These are phyloP conservation scores for Propsilocerus akamusi DNA, from an alignment of 1,140 invertebrate species.

Conservation along the genomic window DNA sequence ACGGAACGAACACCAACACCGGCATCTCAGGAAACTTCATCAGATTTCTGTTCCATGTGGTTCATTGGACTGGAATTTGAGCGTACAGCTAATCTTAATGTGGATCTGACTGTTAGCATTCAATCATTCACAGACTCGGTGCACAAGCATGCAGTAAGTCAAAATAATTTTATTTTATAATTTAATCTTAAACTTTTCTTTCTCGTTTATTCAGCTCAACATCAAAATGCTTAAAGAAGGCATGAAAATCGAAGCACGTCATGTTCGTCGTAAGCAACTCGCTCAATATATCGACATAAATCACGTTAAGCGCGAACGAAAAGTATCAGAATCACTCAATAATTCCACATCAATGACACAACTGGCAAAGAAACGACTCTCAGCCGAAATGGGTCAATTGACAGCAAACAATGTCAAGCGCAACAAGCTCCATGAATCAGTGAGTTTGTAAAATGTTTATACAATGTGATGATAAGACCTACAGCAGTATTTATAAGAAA, in stretches of 20 bases:
- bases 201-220: constrained; percentile 35
- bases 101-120: constrained; percentile 88
- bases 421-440: not conserved
- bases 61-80: constrained; percentile 90
- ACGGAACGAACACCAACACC: constrained; percentile 7
- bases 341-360: constrained; percentile 18
- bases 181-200: constrained; percentile 7
- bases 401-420: constrained; percentile 8
- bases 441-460: too few species aligned
- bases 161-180: constrained; percentile 8
- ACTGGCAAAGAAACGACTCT: constrained; percentile 18
- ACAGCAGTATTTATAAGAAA: too few species aligned
- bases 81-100: constrained; percentile 67
- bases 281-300: constrained; percentile 50
- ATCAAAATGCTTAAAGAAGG: constrained; percentile 72
- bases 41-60: constrained; percentile 64
- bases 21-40: constrained; percentile 7
- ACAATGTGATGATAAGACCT: too few species aligned
- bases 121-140: constrained; percentile 69
- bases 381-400: constrained; percentile 16
- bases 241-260: constrained; percentile 71
- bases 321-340: constrained; percentile 26
- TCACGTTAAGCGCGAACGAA: constrained; percentile 47
- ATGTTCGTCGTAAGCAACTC: constrained; percentile 55
- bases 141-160: constrained; percentile 32